Evolutionary conservation across 2,888 invertebrate species (phyloP).

Genomic region (Xiphydria camelus): DNA sequence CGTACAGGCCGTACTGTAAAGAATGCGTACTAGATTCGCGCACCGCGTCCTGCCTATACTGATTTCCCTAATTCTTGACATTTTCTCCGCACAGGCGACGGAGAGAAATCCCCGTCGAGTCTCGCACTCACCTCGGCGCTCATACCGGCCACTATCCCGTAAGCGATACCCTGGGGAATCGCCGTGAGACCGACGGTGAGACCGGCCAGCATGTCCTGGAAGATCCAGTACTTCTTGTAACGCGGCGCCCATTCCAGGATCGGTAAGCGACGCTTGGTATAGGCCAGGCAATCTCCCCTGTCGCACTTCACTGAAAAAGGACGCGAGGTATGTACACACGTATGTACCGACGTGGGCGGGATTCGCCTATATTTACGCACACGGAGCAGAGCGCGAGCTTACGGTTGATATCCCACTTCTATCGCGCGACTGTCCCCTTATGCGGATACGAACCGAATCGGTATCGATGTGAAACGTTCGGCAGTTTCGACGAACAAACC

Average conservation of each 20-base stretch:
- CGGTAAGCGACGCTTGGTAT: constrained; percentile 34
- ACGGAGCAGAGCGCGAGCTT: too few species aligned
- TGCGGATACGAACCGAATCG: too few species aligned
- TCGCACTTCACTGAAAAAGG: too few species aligned
- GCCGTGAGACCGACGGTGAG: constrained; percentile 45
- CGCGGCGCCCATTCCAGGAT: constrained; percentile 34
- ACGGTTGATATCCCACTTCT: too few species aligned
- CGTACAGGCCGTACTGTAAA: constrained; percentile 43
- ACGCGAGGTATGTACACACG: too few species aligned
- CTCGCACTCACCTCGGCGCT: constrained; percentile 39
- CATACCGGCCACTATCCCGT: constrained; percentile 40
- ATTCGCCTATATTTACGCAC: too few species aligned
- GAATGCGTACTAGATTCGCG: too few species aligned
- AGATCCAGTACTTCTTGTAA: constrained; percentile 37
- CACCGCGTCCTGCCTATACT: too few species aligned
- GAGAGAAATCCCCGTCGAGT: background rate
- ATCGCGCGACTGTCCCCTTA: too few species aligned
- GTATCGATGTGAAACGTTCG: too few species aligned
- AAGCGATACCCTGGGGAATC: constrained; percentile 45
- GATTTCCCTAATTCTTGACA: background rate
- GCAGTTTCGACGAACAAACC: too few species aligned
- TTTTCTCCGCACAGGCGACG: background rate
- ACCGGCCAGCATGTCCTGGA: constrained; percentile 37
- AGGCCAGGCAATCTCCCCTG: constrained; percentile 13
- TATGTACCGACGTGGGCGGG: too few species aligned